Base-by-base conservation (phyloP, 1,140 invertebrate genomes). In the Drosophila sproati region DNA sequence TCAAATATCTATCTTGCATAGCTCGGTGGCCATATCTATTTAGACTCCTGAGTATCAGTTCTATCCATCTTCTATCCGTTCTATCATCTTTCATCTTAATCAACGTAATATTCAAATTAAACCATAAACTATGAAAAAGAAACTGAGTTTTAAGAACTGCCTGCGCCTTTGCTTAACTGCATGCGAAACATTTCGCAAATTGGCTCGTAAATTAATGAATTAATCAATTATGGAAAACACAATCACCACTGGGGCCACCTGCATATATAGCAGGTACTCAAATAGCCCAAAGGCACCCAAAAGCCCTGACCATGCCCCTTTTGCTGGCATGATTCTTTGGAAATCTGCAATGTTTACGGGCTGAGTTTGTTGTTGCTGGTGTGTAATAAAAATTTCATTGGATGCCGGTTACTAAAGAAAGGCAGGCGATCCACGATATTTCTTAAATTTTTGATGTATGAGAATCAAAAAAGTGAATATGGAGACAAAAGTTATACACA, bases 141-240 rank as follows among this genome's bases (percentile, higher is more conserved):
- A 20, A 20, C 20, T 20, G 20, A 20, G 20, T 20, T 20, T 20
- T 20, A 20, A 20, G 20, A 20, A 20, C 20, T 20, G 20, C 20
- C 20, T 20, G 20, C 20, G 20, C 45, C 70, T 82, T 71, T 74
- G 66, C 66, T 82, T 48, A n/a, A 20, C 37, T 20, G 12, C 37
- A 77, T 52, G 28, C 41, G n/a, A 45, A 60, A 54, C 70, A n/a
- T 68, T 78, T 69, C 59, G 55, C 80, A 68, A 57, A 57, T 43
- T 66, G 64, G 57, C 47, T 60, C 55, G 39, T 61, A 70, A 82
- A 82, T 71, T 60, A 88, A 88, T 87, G 77, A 82, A 83, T 88
- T 83, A 83, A 87, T 88, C 77, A 87, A 83, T 80, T 88, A 88
- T 82, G 77, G 77, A 80, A 78, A 87, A 82, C 77, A 87, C 73